Conservation (phyloP, 2,888 invertebrate genomes). For the Cryptophagus acutangulus region DNA sequence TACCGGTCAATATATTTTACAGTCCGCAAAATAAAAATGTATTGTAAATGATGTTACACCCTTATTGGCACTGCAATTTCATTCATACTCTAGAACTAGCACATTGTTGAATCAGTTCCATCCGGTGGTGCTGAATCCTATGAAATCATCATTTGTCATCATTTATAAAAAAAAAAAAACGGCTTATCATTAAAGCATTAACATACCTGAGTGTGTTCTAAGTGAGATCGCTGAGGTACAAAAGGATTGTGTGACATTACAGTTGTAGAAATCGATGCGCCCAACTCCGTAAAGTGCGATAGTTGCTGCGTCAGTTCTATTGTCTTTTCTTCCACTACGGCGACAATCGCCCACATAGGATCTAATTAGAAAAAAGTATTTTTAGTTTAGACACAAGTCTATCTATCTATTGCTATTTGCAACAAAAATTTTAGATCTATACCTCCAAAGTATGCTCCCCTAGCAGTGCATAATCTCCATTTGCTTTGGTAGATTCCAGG, state of each 20-base stretch:
- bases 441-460: slow-evolving; percentile 92
- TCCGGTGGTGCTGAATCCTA: slow-evolving; percentile 31
- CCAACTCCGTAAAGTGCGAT: slow-evolving; percentile 54
- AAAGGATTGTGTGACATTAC: slow-evolving; percentile 35
- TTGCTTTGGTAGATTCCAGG: slow-evolving; percentile 77
- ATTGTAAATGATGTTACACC: no score
- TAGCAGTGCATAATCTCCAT: slow-evolving; percentile 84
- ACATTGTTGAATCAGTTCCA: slow-evolving; percentile 26
- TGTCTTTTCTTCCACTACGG: slow-evolving; percentile 75
- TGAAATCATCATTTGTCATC: neutral
- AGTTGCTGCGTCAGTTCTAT: slow-evolving; percentile 77
- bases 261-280: slow-evolving; percentile 39
- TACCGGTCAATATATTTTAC: no score
- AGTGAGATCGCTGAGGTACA: slow-evolving; percentile 29
- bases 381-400: neutral
- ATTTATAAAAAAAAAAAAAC: slow-evolving; percentile 8
- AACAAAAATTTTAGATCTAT: slow-evolving; percentile 21
- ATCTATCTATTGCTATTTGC: slow-evolving; percentile 1
- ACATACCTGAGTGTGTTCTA: slow-evolving; percentile 33
- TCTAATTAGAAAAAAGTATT: slow-evolving; percentile 50
- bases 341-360: slow-evolving; percentile 74
- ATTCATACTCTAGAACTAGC: slow-evolving; percentile 24
- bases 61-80: slow-evolving; percentile 3
- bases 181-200: slow-evolving; percentile 1
- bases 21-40: no score